Evolutionary conservation across 30 jellyfish, hydroid and myxozoan genomes (phyloP), one percentile per base, ranked within the genome.

Genomic region (Sanderia malayensis): DNA sequence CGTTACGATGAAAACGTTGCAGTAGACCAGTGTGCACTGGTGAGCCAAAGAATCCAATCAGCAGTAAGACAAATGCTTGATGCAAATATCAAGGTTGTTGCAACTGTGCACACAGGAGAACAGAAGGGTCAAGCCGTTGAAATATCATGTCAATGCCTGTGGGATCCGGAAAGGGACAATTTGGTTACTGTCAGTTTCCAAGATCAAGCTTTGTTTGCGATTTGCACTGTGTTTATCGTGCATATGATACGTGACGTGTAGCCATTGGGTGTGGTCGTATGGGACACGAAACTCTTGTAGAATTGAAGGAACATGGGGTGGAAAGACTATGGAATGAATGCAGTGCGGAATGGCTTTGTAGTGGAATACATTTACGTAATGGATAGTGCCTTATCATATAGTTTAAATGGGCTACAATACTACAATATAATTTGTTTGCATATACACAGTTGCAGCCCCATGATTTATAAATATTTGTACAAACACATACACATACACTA

Each of bases 101-200:
- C 82, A 58, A 83, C 86, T 49, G 88, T 73, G 61, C 83, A 83
- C 31, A 73, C 68, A 44, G 95, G 95, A 18, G 86, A 74, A 32
- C 94, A 82, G 74, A 83, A 58, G 67, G 95, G 86, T 53, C 87
- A 71, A 57, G 86, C 86, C 18, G 95, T 70, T 27, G 85, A 73
- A 61, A 70, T 73, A 23, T 70, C 87, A n/a, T 83, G 95, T 74
- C 95, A 83, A 44, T 83, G 95, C 41, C 60, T 83, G 46, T 83
- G 95, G 95, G 95, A 83, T 31, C 83, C 86, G 30, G 95, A 83
- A 30, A 66, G 31, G 11, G 95, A 83, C 84, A 73, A 83, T 34
- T 47, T 83, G 52, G 86, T 83, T 67, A 83, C 86, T 44, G 86
- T 83, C 29, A 83, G 86, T 60, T 83, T 83, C 60, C 88, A 83